Evolutionary conservation across 2,888 invertebrate genomes (phyloP), one percentile per base, ranked within the genome.

Genomic region (Buathra laborator): DNA sequence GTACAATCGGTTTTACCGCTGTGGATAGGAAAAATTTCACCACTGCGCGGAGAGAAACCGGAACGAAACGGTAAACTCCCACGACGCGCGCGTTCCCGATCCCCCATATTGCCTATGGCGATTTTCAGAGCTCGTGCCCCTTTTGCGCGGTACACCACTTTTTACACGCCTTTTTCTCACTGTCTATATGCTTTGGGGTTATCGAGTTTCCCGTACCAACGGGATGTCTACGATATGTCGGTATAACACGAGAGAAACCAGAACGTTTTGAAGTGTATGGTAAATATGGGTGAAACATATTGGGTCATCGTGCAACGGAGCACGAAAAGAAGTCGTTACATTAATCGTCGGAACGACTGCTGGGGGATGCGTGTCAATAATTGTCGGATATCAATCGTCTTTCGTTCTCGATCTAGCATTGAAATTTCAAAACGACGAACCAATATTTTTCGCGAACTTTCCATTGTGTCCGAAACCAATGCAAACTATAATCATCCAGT

Each of bases 21-120:
- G 70, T 51, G 70, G 59, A 56, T 43, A 43, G 24, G 19, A 43
- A 16, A 62, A 62, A 74, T 29, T n/a, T 59, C 48, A 59, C 56
- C 53, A 32, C 46, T 48, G 56, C 59, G 48, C 46, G 48, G 19
- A 32, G 53, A 44, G 68, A 72, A 75, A 67, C 67, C n/a, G 37
- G 37, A 62, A 70, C 56, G 51, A 76, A 80, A 80, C 76, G 67
- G 79, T 70, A 19, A 2, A 71, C 71, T 84, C 59, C 43, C 59
- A 67, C 59, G 75, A 66, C 43, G 75, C 19, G 1, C 80, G 66
- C 67, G 80, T 67, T 84, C 48, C 59, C 71, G 80, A 76, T 84
- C 48, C 80, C 48, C 80, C 84, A 76, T 51, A 71, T 84, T 59
- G 80, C 84, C 80, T 3, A 67, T 80, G 76, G 80, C 84, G 64